Percentiles rank a stretch among this genome's conserved stretches.
Conservation (phyloP, 1,140 invertebrate species). For the Zaprionus ghesquierei region DNA sequence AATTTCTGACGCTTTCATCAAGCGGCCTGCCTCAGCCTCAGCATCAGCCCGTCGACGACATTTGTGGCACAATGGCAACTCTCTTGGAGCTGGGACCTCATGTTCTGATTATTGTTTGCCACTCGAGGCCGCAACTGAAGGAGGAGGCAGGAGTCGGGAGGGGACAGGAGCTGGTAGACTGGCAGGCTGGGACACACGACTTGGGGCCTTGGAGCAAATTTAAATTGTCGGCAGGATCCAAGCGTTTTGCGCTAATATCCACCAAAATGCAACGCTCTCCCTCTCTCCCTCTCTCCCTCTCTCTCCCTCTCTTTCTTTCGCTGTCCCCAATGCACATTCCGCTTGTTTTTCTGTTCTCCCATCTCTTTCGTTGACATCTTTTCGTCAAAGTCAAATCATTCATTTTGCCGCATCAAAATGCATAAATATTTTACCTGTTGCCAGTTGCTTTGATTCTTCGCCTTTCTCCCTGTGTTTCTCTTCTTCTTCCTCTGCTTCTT, state of each 20-base stretch:
- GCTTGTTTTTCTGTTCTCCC: background rate
- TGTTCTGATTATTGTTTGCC: constrained; percentile 79
- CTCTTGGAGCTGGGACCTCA: constrained; percentile 28
- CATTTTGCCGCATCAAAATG: constrained; percentile 82
- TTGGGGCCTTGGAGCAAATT: constrained; percentile 60
- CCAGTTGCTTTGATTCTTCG: background rate
- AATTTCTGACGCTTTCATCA: constrained; percentile 82
- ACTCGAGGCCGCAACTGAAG: constrained; percentile 43
- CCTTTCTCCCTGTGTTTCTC: constrained; percentile 10
- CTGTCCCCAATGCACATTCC: constrained; percentile 62
- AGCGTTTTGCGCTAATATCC: constrained; percentile 80
- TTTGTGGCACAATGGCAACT: constrained; percentile 71
- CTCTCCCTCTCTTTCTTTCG: background rate
- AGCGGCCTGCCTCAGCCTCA: constrained; percentile 26
- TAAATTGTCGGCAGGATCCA: constrained; percentile 81
- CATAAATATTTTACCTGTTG: constrained; percentile 71
- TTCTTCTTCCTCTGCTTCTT: background rate
- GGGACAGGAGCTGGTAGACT: background rate
- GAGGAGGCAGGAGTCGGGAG: too few species aligned
- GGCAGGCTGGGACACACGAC: constrained; percentile 14
- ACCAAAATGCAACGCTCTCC: constrained; percentile 52
- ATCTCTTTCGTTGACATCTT: constrained; percentile 75
- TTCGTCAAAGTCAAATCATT: constrained; percentile 83
- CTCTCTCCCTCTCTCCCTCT: constrained; percentile 5
- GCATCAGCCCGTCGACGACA: constrained; percentile 40